These are phyloP conservation scores for Protosalanx chinensis DNA, from an alignment of 2,797 vertebrate genomes.

Conservation along the genomic window DNA sequence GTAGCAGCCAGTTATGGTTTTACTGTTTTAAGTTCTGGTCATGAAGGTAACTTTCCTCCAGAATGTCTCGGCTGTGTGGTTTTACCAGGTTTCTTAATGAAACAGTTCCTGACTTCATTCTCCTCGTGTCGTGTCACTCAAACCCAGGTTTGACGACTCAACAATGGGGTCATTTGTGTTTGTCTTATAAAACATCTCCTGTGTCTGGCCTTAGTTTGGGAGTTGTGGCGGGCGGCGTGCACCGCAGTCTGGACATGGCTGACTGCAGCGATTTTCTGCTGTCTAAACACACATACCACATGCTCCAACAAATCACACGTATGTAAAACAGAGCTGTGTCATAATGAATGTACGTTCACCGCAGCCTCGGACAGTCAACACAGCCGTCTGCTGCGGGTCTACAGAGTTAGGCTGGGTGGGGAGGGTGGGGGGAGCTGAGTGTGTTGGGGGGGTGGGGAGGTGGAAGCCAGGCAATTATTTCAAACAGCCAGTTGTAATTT, in stretches of 20 bases:
- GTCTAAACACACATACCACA: not conserved
- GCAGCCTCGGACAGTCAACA: not conserved
- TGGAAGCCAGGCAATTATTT: conserved; percentile 32
- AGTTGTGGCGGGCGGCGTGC: not conserved
- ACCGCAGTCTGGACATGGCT: not conserved
- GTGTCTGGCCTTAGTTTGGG: not conserved
- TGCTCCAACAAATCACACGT: not conserved
- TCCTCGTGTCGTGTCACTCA: not conserved
- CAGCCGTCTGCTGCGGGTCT: not conserved
- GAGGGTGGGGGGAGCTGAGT: not conserved
- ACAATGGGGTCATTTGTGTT: not conserved
- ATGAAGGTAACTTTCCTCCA: not conserved
- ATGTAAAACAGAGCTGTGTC: not conserved
- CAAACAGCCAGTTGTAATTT: conserved; percentile 59
- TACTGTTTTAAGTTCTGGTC: not conserved
- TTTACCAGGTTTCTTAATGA: not conserved
- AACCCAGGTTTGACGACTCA: not conserved
- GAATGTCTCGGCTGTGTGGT: not conserved
- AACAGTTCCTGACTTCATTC: not conserved
- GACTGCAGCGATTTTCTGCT: not conserved
- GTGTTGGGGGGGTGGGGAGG: conserved; percentile 7
- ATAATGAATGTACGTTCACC: not conserved
- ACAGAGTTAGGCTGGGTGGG: not conserved
- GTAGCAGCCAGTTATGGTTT: not conserved
- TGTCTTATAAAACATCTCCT: not conserved